Base-by-base conservation (phyloP, 2,113 vertebrate genomes). In the Odocoileus hemionus region DNA sequence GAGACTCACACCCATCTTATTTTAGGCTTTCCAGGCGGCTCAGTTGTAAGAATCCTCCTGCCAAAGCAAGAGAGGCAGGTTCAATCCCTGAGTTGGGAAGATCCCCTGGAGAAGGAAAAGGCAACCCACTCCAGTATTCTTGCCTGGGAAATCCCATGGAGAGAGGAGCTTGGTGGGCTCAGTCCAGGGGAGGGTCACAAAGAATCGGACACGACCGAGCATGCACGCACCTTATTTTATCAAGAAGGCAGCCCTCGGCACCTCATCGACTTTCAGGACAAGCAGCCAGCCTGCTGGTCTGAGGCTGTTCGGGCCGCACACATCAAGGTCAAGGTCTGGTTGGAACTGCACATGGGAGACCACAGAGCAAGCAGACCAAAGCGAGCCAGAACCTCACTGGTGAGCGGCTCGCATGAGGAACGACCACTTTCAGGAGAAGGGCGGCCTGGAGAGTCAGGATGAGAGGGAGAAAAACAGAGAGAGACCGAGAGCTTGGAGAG, bases 351-450 rank as follows among this genome's bases (percentile, higher is more conserved):
- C 2, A 8, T 5, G 33, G 50, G 14, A 23, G 45, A 39, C 19
- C 12, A 11, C 36, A 9, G 1, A 45, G 23, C 17, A 19, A 30
- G 2, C 7, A 25, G 80, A 6, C 0, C 3, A 39, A 78, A 85
- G 10, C n/a, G 26, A 25, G 50, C 36, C 1, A 16, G n/a, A 21
- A 25, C n/a, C 10, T 12, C 57, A 16, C 0, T 21, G 43, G 5
- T 30, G 7, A 36, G 23, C 5, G 13, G 23, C 17, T 16, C 2
- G 2, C 4, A 0, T 8, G 33, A 52, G 36, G 55, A 26, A 13
- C 4, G 50, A 21, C 36, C 6, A 5, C 16, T 54, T 57, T 23
- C 36, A 43, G 45, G 19, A 50, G 23, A 58, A 74, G 43, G 28
- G 17, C 1, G 3, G 39, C 8, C 39, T 36, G 79, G 52, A 10